Conservation (phyloP, 2,797 vertebrate genomes). For the Takifugu ocellatus region DNA sequence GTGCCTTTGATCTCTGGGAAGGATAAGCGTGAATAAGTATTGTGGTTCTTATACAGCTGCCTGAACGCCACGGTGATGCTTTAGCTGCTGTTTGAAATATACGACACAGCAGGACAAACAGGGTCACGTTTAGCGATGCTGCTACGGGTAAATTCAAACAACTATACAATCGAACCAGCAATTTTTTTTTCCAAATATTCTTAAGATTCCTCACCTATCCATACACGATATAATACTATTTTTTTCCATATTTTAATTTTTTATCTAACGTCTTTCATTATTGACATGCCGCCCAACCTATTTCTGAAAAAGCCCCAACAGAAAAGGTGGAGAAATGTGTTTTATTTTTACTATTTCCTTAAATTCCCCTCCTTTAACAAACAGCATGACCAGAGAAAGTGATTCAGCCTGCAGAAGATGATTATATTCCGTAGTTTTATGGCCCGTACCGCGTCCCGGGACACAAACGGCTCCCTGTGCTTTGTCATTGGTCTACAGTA, state of each 20-base stretch:
- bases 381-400: conserved; percentile 57
- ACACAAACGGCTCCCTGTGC: conserved; percentile 70
- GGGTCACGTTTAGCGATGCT: conserved; percentile 7
- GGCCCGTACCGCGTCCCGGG: conserved; percentile 69
- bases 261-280: too few relatives aligned
- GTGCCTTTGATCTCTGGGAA: conserved; percentile 67
- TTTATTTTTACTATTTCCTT: not conserved
- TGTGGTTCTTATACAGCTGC: conserved; percentile 56
- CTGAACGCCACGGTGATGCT: conserved; percentile 60
- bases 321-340: not conserved
- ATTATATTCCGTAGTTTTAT: conserved; percentile 80
- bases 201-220: too few relatives aligned
- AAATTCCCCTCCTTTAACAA: conserved; percentile 41
- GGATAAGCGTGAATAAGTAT: conserved; percentile 73
- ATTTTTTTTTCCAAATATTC: not conserved
- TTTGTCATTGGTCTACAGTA: conserved; percentile 73
- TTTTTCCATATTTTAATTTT: not conserved
- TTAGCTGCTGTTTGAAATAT: conserved; percentile 52
- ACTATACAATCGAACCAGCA: not conserved
- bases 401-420: conserved; percentile 59
- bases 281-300: not conserved
- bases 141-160: not conserved
- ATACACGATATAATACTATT: not conserved
- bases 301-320: not conserved
- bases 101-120: conserved; percentile 34